phyloP scores from a whole-genome alignment of 2,797 vertebrate species.

The Danio tinwini region DNA sequence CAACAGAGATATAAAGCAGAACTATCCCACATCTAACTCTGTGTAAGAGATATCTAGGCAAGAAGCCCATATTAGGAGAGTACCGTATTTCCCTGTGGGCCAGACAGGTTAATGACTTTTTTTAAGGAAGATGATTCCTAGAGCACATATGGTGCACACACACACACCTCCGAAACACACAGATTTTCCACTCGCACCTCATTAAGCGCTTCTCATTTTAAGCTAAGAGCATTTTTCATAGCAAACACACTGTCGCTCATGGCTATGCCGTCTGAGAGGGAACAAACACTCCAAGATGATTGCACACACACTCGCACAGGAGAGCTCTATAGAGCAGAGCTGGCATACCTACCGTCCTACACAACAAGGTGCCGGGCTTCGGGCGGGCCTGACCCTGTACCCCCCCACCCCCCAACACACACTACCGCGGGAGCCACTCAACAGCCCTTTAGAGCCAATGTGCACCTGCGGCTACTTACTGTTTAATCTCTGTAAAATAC shows the following conservation, averaged over 20 bases:
- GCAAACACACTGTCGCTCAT: constrained; percentile 31
- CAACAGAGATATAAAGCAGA: not conserved
- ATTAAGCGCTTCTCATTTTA: constrained; percentile 23
- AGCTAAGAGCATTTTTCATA: constrained; percentile 14
- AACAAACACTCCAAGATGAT: constrained; percentile 26
- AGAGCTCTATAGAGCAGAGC: constrained; percentile 9
- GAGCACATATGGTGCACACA: constrained; percentile 39
- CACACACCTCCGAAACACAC: constrained; percentile 11
- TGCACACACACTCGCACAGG: constrained; percentile 5
- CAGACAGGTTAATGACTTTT: constrained; percentile 55
- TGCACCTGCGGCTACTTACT: constrained; percentile 51
- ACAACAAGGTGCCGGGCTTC: not conserved
- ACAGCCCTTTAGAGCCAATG: constrained; percentile 49
- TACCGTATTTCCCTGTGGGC: constrained; percentile 64
- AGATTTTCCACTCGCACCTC: constrained; percentile 27
- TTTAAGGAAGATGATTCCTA: constrained; percentile 38
- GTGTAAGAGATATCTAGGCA: constrained; percentile 8
- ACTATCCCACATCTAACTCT: constrained; percentile 8
- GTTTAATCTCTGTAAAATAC: constrained; percentile 61
- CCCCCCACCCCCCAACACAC: constrained; percentile 21
- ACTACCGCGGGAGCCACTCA: constrained; percentile 45
- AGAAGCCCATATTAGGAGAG: constrained; percentile 72
- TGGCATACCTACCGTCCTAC: not conserved
- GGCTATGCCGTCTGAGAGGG: not conserved
- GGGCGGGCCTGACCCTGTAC: constrained; percentile 12